Percentiles rank a stretch among this genome's conserved stretches.
phyloP scores from a whole-genome alignment of 2,888 invertebrate species.

The Barypeithes pellucidus region DNA sequence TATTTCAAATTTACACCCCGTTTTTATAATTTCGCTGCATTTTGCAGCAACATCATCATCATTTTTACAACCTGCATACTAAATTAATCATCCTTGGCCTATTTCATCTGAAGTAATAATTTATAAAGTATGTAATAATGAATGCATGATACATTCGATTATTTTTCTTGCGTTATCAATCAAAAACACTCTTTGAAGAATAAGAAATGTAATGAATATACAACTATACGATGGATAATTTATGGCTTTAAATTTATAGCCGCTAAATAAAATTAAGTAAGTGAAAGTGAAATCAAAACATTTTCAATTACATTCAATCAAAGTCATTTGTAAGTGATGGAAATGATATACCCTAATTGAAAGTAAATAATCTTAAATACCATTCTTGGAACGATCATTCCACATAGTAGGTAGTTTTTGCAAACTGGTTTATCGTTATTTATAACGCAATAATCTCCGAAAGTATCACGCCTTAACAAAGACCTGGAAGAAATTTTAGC shows the following conservation, averaged over 20 bases:
- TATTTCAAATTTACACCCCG: background rate
- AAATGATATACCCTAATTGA: constrained; percentile 48
- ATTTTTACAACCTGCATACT: background rate
- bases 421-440: too few species aligned
- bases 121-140: too few species aligned
- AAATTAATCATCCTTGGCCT: background rate
- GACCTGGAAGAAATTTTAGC: too few species aligned
- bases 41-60: too few species aligned
- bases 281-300: constrained; percentile 49
- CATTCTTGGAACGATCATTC: constrained; percentile 35
- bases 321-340: constrained; percentile 48
- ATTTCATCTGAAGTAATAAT: background rate
- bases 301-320: constrained; percentile 50
- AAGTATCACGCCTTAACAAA: too few species aligned
- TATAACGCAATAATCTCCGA: too few species aligned
- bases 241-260: constrained; percentile 14
- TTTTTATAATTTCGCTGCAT: too few species aligned
- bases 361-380: constrained; percentile 46
- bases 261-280: constrained; percentile 40
- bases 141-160: constrained; percentile 9
- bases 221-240: constrained; percentile 9
- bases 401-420: too few species aligned
- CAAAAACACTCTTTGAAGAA: constrained; percentile 13
- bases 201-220: constrained; percentile 26
- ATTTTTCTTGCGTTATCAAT: constrained; percentile 11